Base-by-base conservation (phyloP, 2,888 invertebrate genomes). In the Pyrrhosoma nymphula region DNA sequence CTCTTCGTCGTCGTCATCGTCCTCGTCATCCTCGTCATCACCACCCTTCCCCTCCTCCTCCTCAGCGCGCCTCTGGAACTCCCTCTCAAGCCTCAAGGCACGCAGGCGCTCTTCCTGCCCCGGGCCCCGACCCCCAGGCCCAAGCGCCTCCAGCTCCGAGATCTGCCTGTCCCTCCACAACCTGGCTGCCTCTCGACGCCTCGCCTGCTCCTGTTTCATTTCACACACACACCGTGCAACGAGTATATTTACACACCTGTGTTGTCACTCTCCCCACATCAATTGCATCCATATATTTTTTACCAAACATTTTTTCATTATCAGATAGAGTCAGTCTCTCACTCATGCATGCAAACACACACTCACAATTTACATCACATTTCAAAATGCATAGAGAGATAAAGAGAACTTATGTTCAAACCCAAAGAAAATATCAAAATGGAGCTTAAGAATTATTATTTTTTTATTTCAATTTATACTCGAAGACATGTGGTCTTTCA, bases 61-160 rank as follows among this genome's bases (percentile, higher is more conserved):
- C 96, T 98, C 98, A 6, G 99, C 99, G 93, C 99, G 97, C 95
- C 99, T 98, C 96, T 99, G 99, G 97, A 99, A 99, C 97, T 99
- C 99, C 95, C 98, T 97, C 96, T 99, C 99, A n/a, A 99, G 97
- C 96, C 98, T 98, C 95, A 99, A 97, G n/a, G 99, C 98, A 95
- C 99, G 98, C 35, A 99, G 97, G 96, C 99, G 99, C 96, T 99
- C 99, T 96, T 98, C 99, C 96, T 99, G 99, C 96, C 98, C 98
- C 0, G 98, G 97, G 6, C 98, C 98, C 95, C 99, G 97, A 95
- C 98, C 97, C 56, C 89, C 89, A 35, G 98, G 97, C 23, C 96
- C 96, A 95, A 98, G 96, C 0, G 98, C 97, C 96, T 98, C 98
- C 95, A 99, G 97, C 96, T 99, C 98, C 0, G 98, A 97, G 96